These are phyloP conservation scores for Sinella curviseta DNA, from an alignment of 1,140 invertebrate genomes.

Conservation along the genomic window DNA sequence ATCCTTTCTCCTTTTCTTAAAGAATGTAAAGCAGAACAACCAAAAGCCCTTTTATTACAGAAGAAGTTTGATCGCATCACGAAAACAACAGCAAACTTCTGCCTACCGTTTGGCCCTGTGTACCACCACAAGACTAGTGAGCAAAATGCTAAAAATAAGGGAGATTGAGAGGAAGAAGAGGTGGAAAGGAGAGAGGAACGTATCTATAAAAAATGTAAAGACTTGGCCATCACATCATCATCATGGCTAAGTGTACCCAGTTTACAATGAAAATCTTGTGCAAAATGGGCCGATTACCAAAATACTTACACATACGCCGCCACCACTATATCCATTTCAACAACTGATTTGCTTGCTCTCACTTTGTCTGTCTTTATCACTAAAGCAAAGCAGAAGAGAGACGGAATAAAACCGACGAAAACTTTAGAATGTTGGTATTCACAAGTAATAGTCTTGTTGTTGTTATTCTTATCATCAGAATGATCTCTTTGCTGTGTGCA, in stretches of 20 bases:
- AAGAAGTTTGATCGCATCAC: background rate
- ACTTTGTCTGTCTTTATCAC: background rate
- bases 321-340: no score
- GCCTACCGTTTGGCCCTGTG: background rate
- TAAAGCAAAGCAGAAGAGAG: no score
- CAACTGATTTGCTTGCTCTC: no score
- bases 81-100: background rate
- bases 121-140: no score
- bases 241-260: no score
- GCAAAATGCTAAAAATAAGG: no score
- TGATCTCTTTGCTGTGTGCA: background rate
- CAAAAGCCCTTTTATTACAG: slow-evolving; percentile 1
- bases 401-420: no score
- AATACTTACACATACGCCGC: no score
- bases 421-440: no score
- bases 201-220: background rate
- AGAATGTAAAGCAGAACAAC: background rate
- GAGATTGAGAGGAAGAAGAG: no score
- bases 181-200: background rate
- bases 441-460: no score
- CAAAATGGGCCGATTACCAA: slow-evolving; percentile 5
- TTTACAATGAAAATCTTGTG: slow-evolving; percentile 8
- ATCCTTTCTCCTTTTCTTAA: background rate
- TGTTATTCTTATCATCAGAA: background rate
- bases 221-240: no score